Percentiles rank a stretch among this genome's conserved stretches.
Conservation (phyloP, 2,888 invertebrate species). For the Hololepta plana region DNA sequence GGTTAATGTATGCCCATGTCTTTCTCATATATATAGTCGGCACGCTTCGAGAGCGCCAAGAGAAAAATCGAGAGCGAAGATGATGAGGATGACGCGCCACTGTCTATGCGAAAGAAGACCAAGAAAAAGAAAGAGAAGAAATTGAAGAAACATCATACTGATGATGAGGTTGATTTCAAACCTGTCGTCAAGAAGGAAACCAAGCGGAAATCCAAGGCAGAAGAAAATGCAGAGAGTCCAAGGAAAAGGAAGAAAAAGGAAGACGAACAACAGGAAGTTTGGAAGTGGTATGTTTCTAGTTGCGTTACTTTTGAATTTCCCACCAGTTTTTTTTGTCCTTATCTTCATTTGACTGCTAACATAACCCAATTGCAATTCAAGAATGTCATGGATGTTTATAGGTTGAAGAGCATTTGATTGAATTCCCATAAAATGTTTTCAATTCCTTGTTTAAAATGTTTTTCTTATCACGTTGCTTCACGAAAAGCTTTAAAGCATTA, state of each 20-base stretch:
- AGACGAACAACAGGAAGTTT: constrained; percentile 68
- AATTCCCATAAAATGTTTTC: too few species aligned
- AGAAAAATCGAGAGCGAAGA: constrained; percentile 23
- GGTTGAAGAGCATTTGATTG: too few species aligned
- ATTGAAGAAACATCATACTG: constrained; percentile 13
- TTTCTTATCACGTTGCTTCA: too few species aligned
- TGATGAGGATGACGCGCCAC: constrained; percentile 47
- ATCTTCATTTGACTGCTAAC: too few species aligned
- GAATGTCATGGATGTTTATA: too few species aligned
- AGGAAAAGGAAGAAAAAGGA: constrained; percentile 57
- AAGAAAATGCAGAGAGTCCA: constrained; percentile 35
- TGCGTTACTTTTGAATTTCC: constrained; percentile 5
- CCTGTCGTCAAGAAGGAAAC: constrained; percentile 41
- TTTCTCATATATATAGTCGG: constrained; percentile 10
- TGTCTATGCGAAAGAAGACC: constrained; percentile 45
- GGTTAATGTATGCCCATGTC: constrained; percentile 1
- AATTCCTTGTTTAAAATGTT: too few species aligned
- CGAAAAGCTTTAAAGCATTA: too few species aligned
- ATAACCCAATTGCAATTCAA: too few species aligned
- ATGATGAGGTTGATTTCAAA: constrained; percentile 38
- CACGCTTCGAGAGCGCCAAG: constrained; percentile 10
- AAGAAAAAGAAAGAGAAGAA: constrained; percentile 38
- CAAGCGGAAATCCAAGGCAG: constrained; percentile 25
- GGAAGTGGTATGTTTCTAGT: constrained; percentile 87
- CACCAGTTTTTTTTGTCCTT: too few species aligned